Base-by-base conservation (phyloP, 2,113 vertebrate species). In the Syngnathus scovelli region DNA sequence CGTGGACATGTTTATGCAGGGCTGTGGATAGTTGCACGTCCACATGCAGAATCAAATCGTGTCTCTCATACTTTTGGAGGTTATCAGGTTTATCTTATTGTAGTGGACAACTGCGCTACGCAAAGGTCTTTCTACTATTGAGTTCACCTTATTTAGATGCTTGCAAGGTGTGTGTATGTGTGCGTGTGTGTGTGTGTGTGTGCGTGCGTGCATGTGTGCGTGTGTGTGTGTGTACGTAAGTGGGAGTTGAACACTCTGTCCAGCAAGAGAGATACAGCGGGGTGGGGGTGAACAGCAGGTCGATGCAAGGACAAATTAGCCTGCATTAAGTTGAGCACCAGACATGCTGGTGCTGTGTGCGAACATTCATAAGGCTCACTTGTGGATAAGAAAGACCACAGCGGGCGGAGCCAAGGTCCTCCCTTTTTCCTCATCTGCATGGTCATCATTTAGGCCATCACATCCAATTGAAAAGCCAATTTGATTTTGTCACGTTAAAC, bases 271-370 rank as follows among this genome's bases (percentile, higher is more conserved):
- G 86, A 89, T 83, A 90, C 87, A 86, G 86, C 86, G 86, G 86
- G 81, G 78, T 85, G 85, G 86, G 86, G 81, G 78, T 86, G 85
- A 89, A 76, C 44, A 23, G 66, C 69, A 82, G 85, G 90, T 90
- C 81, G 67, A 81, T 89, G 63, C 70, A 84, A 90, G 90, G 85
- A 81, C 85, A 90, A 89, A 87, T 87, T 86, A 89, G 72, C 76
- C 83, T 78, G 86, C 79, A 75, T 82, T 85, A 21, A 85, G 64
- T 83, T 84, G 62, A 76, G 85, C 23, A 23, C 23, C 23, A 83
- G 84, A 80, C 70, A 83, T 77, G 86, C 76, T 41, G 66, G 78
- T 41, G 48, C 76, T 68, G 83, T 78, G 83, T 67, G 70, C 80
- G 83, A 88, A 83, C 66, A 79, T 81, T 80, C 71, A 70, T 63